Evolutionary conservation across 1,140 invertebrate genomes (phyloP).

Genomic region (Drosophila lini): DNA sequence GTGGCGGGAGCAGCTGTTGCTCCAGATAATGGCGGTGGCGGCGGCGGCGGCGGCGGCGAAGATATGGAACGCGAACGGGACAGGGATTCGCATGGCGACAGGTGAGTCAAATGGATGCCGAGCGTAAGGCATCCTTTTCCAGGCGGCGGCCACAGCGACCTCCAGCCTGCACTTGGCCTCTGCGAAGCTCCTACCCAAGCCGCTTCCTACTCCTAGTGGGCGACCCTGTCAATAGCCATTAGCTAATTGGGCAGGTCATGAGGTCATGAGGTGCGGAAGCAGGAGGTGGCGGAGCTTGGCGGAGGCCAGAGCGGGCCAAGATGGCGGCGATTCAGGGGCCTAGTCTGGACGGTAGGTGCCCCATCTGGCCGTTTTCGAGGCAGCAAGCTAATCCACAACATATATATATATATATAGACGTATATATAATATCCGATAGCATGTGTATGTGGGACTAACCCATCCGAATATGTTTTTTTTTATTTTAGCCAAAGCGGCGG

Average conservation of each 20-base stretch:
- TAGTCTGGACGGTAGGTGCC: conserved; percentile 1
- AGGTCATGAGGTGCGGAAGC: too few species aligned
- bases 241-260: conserved; percentile 62
- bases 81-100: conserved; percentile 60
- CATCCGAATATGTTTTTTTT: conserved; percentile 10
- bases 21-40: neutral
- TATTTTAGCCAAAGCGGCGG: conserved; percentile 7
- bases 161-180: neutral
- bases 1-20: neutral
- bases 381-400: conserved; percentile 15
- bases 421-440: neutral
- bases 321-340: conserved; percentile 1
- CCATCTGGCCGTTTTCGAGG: conserved; percentile 4
- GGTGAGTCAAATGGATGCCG: conserved; percentile 53
- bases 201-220: neutral
- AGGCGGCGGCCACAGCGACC: conserved; percentile 3
- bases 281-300: neutral
- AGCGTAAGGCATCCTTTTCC: neutral
- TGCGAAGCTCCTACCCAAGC: too few species aligned
- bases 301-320: conserved; percentile 10
- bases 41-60: neutral
- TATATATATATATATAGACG: neutral
- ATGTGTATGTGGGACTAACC: conserved; percentile 17
- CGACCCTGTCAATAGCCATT: conserved; percentile 67
- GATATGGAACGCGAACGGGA: conserved; percentile 51